A percentile compares a stretch with the other conserved stretches of the same genome.
phyloP scores from a whole-genome alignment of 2,888 invertebrate species.

The Monopis laevigella region DNA sequence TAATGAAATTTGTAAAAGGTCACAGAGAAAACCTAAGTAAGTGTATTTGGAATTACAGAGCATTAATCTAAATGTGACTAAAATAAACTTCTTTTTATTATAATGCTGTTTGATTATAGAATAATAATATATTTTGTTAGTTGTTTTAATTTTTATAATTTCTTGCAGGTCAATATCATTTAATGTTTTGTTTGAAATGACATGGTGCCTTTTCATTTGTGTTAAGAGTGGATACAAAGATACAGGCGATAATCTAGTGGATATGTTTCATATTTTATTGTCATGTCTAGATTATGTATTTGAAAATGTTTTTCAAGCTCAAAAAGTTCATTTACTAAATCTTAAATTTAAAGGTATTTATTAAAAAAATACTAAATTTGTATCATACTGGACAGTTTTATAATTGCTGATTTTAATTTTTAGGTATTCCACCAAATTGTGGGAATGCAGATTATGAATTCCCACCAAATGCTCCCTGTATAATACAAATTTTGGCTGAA shows the following conservation, averaged over 20 bases:
- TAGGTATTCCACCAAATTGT: constrained; percentile 80
- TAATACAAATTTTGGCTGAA: constrained; percentile 83
- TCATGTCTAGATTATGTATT: constrained; percentile 93
- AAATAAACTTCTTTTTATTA: too few relatives aligned
- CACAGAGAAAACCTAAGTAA: constrained; percentile 60
- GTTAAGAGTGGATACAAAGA: constrained; percentile 87
- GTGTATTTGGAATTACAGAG: constrained; percentile 19
- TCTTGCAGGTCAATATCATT: constrained; percentile 52
- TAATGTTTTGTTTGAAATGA: constrained; percentile 87
- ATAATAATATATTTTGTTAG: too few relatives aligned
- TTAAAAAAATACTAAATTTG: not conserved
- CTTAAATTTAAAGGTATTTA: constrained; percentile 77
- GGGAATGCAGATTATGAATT: constrained; percentile 63
- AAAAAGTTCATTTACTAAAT: constrained; percentile 87
- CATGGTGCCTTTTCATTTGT: constrained; percentile 93
- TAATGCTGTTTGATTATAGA: too few relatives aligned
- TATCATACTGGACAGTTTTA: not conserved
- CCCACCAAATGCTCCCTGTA: constrained; percentile 78
- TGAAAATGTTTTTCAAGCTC: constrained; percentile 82
- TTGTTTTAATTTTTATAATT: constrained; percentile 51
- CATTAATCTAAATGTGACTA: not conserved
- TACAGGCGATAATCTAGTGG: constrained; percentile 92
- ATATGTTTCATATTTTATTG: constrained; percentile 90
- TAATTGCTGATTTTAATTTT: not conserved
- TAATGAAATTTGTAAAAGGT: constrained; percentile 44